Base-by-base conservation (phyloP, 2,888 invertebrate species). In the Yponomeuta cagnagella region DNA sequence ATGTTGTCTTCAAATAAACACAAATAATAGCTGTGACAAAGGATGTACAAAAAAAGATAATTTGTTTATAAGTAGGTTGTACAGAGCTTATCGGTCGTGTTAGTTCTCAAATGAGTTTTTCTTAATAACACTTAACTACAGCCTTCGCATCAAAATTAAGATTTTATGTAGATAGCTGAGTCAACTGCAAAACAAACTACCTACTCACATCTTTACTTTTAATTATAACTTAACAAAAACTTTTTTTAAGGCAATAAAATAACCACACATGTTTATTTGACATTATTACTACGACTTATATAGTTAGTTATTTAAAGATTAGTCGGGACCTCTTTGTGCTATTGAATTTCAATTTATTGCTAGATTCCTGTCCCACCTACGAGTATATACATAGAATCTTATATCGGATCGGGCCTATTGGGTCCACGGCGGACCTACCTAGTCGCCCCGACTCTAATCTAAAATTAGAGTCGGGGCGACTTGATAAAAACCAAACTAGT, bases 401-500 rank as follows among this genome's bases (percentile, higher is more conserved):
- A 43, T 43, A 43, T 43, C 43, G 37, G 37, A 37, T 37, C 37
- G 9, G 43, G 1, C 43, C 43, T 43, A 43, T 43, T 5, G 43
- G 8, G 9, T 43, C 52, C 52, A 15, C 15, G 15, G 52, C 12
- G 52, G 4, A 12, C 52, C 15, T 15, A 3, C 52, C 15, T 58
- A 58, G 12, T 58, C 52, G 52, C 52, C 37, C 5, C 52, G 52
- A 15, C 52, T 58, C 52, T 58, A 58, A 58, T 58, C 52, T 58
- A 58, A 58, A 58, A 58, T 58, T 43, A 43, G 43, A 43, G 43
- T 43, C 43, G 43, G 43, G 43, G 43, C 52, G 52, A 58, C 52
- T 58, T 58, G 52, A 58, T 58, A 58, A 58, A 58, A 58, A 58
- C 52, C 52, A 58, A 58, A 58, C 52, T 58, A 58, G 52, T 58